Percentiles rank a stretch among this genome's conserved stretches.
Conservation (phyloP, 2,113 vertebrate genomes). For the Tringa solitaria region DNA sequence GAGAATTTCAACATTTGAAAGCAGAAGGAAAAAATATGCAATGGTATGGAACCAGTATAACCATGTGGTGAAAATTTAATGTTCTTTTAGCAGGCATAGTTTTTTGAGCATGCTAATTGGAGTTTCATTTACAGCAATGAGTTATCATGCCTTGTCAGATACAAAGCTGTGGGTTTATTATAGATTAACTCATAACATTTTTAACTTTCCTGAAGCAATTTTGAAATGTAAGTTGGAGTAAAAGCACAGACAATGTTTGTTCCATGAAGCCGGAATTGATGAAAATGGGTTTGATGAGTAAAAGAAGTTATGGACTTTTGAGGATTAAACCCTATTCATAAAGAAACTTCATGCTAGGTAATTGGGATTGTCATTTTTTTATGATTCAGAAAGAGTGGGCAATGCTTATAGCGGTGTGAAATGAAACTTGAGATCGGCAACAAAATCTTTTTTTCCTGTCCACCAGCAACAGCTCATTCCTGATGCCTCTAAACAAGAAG, state of each 20-base stretch:
- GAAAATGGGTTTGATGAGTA: constrained; percentile 11
- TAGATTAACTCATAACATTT: constrained; percentile 37
- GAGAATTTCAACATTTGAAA: not conserved
- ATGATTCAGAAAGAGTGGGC: constrained; percentile 41
- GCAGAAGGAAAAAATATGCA: not conserved
- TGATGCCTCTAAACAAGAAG: not conserved
- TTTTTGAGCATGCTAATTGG: not conserved
- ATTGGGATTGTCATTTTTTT: not conserved
- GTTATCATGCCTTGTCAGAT: constrained; percentile 32
- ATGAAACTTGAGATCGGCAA: not conserved
- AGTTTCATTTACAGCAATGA: constrained; percentile 9
- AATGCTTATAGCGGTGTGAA: constrained; percentile 9
- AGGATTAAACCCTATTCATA: constrained; percentile 4
- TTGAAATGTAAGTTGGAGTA: constrained; percentile 3
- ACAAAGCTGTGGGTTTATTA: constrained; percentile 37
- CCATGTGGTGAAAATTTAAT: not conserved
- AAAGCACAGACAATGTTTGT: not conserved
- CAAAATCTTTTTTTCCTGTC: not conserved
- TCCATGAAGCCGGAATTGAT: not conserved
- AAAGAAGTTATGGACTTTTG: constrained; percentile 21
- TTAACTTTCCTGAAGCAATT: constrained; percentile 37
- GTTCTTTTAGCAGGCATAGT: constrained; percentile 13
- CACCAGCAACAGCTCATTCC: not conserved
- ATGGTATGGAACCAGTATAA: not conserved
- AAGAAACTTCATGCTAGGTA: not conserved